Evolutionary conservation across 2,888 invertebrate species (phyloP).

Genomic region (Agriopis aurantiaria): DNA sequence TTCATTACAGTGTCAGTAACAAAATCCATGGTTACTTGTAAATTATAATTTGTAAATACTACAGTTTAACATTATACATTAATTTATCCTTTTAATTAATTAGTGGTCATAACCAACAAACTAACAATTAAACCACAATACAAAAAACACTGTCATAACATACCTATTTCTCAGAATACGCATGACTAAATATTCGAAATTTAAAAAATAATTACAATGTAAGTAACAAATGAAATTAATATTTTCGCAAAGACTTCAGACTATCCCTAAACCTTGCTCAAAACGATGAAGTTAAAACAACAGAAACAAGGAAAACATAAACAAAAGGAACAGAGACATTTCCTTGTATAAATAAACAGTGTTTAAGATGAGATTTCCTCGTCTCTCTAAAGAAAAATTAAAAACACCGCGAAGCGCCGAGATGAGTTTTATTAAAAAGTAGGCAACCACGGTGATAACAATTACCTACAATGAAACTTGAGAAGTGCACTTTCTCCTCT

Average conservation of each 20-base stretch:
- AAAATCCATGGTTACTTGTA: neutral
- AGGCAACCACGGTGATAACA: constrained; percentile 39
- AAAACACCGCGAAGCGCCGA: constrained; percentile 32
- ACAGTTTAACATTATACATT: neutral
- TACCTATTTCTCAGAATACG: neutral
- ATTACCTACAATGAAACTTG: constrained; percentile 43
- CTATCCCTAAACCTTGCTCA: constrained; percentile 11
- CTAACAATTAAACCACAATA: neutral
- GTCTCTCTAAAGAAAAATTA: constrained; percentile 33
- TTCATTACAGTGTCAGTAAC: too few species aligned
- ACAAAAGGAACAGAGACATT: constrained; percentile 42
- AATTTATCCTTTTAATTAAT: neutral
- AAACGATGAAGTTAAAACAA: constrained; percentile 33
- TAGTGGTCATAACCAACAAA: neutral
- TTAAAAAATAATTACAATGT: neutral
- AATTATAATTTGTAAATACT: neutral
- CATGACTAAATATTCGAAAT: neutral
- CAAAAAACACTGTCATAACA: neutral
- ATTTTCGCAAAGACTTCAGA: constrained; percentile 10
- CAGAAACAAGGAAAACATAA: constrained; percentile 40
- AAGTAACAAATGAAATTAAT: neutral
- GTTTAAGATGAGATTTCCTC: constrained; percentile 29
- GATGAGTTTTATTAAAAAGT: constrained; percentile 43
- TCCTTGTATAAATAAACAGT: constrained; percentile 45
- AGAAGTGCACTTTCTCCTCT: constrained; percentile 45